phyloP scores from a whole-genome alignment of 1,140 invertebrate species.

The Dendrolimus punctatus region DNA sequence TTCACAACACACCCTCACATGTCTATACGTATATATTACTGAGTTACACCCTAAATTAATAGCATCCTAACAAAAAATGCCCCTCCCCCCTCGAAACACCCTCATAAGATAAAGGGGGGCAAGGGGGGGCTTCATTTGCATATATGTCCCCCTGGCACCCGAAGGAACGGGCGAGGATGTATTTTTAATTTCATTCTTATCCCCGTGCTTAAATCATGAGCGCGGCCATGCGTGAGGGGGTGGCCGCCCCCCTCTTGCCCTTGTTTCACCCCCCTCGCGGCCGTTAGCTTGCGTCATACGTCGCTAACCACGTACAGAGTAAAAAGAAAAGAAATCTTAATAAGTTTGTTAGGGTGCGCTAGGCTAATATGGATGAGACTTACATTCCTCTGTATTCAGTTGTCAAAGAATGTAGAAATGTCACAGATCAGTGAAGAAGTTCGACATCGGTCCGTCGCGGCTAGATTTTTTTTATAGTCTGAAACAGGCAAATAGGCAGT shows the following conservation, averaged over 20 bases:
- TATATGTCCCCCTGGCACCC: slow-evolving; percentile 68
- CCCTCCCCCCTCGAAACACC: slow-evolving; percentile 48
- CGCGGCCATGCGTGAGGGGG: slow-evolving; percentile 67
- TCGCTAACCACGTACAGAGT: slow-evolving; percentile 68
- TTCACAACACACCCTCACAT: slow-evolving; percentile 29
- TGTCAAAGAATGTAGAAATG: too few relatives aligned
- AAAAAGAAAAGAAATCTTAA: slow-evolving; percentile 72
- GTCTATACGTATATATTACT: slow-evolving; percentile 46
- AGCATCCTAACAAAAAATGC: slow-evolving; percentile 67
- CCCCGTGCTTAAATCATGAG: slow-evolving; percentile 70
- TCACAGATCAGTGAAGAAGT: too few relatives aligned
- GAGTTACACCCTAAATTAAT: slow-evolving; percentile 70
- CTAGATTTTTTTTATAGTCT: too few relatives aligned
- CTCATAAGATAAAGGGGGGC: slow-evolving; percentile 19
- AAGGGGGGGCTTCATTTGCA: slow-evolving; percentile 60
- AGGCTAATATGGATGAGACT: slow-evolving; percentile 39
- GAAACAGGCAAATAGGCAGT: too few relatives aligned
- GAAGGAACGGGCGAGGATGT: slow-evolving; percentile 64
- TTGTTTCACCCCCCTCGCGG: slow-evolving; percentile 25
- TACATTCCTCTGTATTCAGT: too few relatives aligned
- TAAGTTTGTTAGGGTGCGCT: slow-evolving; percentile 66
- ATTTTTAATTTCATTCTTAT: slow-evolving; percentile 73
- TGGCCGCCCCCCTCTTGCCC: slow-evolving; percentile 15
- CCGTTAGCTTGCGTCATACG: slow-evolving; percentile 66
- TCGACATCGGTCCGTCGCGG: too few relatives aligned